phyloP scores from a whole-genome alignment of 2,113 vertebrate genomes.

The Corydoras sp. region DNA sequence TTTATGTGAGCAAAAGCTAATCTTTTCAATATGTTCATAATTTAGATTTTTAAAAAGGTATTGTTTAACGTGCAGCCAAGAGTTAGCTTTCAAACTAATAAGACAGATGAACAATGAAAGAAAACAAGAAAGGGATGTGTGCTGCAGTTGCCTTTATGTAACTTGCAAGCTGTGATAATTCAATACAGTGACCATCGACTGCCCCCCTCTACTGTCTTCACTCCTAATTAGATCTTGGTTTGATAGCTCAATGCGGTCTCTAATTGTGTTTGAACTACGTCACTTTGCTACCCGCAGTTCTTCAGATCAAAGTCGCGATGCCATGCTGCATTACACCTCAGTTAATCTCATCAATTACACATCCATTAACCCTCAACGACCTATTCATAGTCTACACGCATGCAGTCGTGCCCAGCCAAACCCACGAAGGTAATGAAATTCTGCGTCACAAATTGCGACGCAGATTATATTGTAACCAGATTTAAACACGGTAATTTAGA shows the following conservation, averaged over 20 bases:
- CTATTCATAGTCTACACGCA: slow-evolving; percentile 49
- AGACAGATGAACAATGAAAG: slow-evolving; percentile 11
- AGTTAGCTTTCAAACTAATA: slow-evolving; percentile 1
- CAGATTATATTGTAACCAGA: slow-evolving; percentile 38
- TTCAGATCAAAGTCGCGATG: slow-evolving; percentile 53
- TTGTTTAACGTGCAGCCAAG: neutral
- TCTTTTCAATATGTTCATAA: too few species aligned
- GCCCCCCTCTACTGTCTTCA: slow-evolving; percentile 57
- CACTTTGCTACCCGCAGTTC: slow-evolving; percentile 47
- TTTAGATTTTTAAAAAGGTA: neutral
- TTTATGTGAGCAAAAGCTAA: too few species aligned
- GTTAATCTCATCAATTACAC: slow-evolving; percentile 72
- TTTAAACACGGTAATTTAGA: slow-evolving; percentile 38
- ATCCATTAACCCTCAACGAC: slow-evolving; percentile 64
- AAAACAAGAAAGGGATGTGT: slow-evolving; percentile 31
- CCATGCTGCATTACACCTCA: slow-evolving; percentile 65
- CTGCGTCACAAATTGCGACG: slow-evolving; percentile 34
- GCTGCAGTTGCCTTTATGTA: slow-evolving; percentile 48
- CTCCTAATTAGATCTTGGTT: slow-evolving; percentile 74
- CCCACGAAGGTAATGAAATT: slow-evolving; percentile 45
- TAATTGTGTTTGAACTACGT: slow-evolving; percentile 63
- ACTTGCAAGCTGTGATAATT: slow-evolving; percentile 63
- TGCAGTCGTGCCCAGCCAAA: slow-evolving; percentile 22
- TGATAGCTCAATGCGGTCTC: slow-evolving; percentile 65
- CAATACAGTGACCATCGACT: slow-evolving; percentile 67